Percentiles rank a stretch among this genome's conserved stretches.
Conservation (phyloP, 2,113 vertebrate genomes). For the Empidonax alnorum region DNA sequence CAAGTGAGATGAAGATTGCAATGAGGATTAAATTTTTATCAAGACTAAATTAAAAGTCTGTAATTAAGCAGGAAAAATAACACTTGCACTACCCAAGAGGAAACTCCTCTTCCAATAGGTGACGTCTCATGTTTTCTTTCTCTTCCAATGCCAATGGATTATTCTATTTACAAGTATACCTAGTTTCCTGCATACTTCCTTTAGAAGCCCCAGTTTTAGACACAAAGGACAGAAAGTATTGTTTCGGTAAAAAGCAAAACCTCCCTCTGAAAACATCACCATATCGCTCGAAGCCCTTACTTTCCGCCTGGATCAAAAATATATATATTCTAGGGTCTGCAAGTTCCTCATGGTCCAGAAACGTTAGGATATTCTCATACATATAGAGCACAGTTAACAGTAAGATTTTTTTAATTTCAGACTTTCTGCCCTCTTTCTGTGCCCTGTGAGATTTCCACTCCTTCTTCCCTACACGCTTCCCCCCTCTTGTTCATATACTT, state of each 20-base stretch:
- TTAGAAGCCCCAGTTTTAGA: neutral
- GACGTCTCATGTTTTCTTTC: neutral
- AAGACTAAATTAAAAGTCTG: neutral
- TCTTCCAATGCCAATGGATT: neutral
- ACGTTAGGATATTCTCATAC: neutral
- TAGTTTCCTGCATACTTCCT: neutral
- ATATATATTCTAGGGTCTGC: neutral
- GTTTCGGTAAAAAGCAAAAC: neutral
- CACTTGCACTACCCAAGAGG: neutral
- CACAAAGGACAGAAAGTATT: neutral
- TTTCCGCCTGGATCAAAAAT: neutral
- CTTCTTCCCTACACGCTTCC: neutral
- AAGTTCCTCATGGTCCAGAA: neutral
- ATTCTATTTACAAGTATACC: neutral
- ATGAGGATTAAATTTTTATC: neutral
- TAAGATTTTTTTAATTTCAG: neutral
- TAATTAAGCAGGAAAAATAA: neutral
- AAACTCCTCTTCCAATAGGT: neutral
- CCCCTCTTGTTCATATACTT: neutral
- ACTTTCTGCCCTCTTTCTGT: neutral
- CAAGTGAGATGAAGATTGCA: neutral
- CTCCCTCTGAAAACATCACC: neutral
- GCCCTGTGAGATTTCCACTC: neutral
- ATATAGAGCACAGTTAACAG: rapidly evolving
- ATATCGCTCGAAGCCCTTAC: neutral